Evolutionary conservation across 2,797 vertebrate genomes (phyloP).

Genomic region (Liparis tanakae): DNA sequence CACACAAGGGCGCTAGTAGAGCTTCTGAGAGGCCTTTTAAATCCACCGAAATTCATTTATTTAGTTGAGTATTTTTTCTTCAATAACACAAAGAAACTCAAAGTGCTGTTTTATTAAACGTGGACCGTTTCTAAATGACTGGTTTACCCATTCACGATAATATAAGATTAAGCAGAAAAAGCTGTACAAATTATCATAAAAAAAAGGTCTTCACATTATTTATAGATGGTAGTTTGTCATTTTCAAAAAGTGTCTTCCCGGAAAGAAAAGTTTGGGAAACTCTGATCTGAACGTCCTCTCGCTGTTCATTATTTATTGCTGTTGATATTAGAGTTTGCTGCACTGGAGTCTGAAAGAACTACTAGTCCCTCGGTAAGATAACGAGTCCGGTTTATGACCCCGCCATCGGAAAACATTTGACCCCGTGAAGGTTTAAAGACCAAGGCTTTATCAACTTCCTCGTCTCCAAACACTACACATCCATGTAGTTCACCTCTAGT

Average conservation of each 20-base stretch:
- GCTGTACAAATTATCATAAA: neutral
- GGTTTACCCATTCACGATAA: neutral
- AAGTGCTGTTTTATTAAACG: no score
- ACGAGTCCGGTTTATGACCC: neutral
- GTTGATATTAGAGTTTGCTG: neutral
- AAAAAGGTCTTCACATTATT: no score
- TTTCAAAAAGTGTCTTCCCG: neutral
- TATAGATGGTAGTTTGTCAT: no score
- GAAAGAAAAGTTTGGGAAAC: neutral
- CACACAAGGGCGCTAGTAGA: neutral
- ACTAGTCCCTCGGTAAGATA: neutral
- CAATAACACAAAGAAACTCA: no score
- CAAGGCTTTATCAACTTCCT: neutral
- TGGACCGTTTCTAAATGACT: no score
- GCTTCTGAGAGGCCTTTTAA: neutral
- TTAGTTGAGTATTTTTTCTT: neutral
- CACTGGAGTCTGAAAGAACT: conserved; percentile 1
- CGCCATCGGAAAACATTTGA: neutral
- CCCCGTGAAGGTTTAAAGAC: conserved; percentile 4
- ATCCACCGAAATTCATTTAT: neutral
- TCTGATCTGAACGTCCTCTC: neutral
- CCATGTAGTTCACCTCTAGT: neutral
- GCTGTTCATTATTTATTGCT: conserved; percentile 32
- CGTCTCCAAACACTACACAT: neutral
- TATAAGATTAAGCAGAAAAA: neutral